Evolutionary conservation across 2,888 invertebrate genomes (phyloP), one percentile per base, ranked within the genome.

Genomic region (Pantelozetes paolii): DNA sequence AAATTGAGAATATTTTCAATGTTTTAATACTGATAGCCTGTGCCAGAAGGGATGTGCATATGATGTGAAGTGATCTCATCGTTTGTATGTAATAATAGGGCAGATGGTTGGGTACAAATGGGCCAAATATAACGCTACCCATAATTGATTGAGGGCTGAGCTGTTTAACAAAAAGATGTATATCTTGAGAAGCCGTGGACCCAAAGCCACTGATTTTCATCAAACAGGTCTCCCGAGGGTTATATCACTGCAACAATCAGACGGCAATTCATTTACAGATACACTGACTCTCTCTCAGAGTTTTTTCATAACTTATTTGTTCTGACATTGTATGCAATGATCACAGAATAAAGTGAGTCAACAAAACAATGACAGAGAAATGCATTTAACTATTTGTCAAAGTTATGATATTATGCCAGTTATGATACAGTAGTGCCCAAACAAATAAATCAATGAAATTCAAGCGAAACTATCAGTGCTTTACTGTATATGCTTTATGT

Each of bases 381-480:
- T 50, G 50, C 20, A 50, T 50, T 64, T 2, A 36, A 64, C 64
- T 30, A 64, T 64, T 64, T 64, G 64, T 64, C 64, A 64, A 18
- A 18, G 64, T 64, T 64, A 64, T 64, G 64, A 32, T 62, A 32
- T 62, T 62, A 62, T 62, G 62, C n/a, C n/a, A n/a, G n/a, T n/a
- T n/a, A n/a, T n/a, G 64, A 64, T 64, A 64, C 64, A 32, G 57
- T 54, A 54, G 62, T 64, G 64, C 36, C 36, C 64, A 64, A 64
- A 64, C 64, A 64, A 36, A 64, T 64, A 64, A 64, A 64, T 64
- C 64, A 64, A n/a, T n/a, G 11, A 36, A 36, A 36, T 36, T 64
- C 64, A 30, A 32, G 64, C 26, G 28, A 23, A 57, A 26, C 57
- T 57, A 23, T 57, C 57, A 28, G n/a, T 57, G 48, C 48, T 15